Evolutionary conservation across 2,888 invertebrate genomes (phyloP).

Genomic region (Zelleria hepariella): DNA sequence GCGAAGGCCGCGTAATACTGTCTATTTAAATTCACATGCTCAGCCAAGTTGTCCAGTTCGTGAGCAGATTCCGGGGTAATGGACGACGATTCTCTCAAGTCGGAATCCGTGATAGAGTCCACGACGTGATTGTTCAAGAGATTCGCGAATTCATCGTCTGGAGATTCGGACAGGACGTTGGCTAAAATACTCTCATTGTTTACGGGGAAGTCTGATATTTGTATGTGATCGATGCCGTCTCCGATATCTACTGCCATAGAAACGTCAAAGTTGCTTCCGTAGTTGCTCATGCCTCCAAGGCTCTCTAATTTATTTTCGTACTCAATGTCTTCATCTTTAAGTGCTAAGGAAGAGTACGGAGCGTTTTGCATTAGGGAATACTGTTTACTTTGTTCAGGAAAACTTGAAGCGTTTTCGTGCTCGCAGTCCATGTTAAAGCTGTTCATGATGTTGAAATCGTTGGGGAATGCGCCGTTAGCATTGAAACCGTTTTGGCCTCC

Average conservation of each 20-base stretch:
- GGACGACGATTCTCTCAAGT: conserved; percentile 80
- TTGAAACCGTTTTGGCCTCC: conserved; percentile 83
- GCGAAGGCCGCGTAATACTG: conserved; percentile 67
- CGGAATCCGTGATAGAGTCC: conserved; percentile 76
- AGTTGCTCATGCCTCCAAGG: conserved; percentile 71
- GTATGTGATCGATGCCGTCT: conserved; percentile 83
- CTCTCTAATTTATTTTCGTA: conserved; percentile 83
- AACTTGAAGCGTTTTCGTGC: conserved; percentile 70
- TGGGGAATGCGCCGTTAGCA: conserved; percentile 76
- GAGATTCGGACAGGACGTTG: conserved; percentile 83
- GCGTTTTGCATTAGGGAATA: conserved; percentile 87
- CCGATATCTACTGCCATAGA: conserved; percentile 89
- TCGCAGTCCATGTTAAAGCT: conserved; percentile 84
- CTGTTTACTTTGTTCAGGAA: conserved; percentile 76
- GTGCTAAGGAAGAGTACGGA: conserved; percentile 79
- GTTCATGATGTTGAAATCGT: conserved; percentile 78
- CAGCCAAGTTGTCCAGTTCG: conserved; percentile 83
- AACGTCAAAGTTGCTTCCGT: conserved; percentile 78
- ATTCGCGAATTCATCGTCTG: conserved; percentile 78
- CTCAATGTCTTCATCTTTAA: conserved; percentile 87
- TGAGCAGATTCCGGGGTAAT: conserved; percentile 78
- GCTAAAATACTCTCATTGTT: conserved; percentile 84
- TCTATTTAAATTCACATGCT: conserved; percentile 77
- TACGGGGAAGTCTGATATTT: conserved; percentile 80
- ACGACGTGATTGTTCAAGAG: conserved; percentile 79